Evolutionary conservation across 2,113 vertebrate species (phyloP), one percentile per base, ranked within the genome.

Genomic region (Choloepus hoffmanni): DNA sequence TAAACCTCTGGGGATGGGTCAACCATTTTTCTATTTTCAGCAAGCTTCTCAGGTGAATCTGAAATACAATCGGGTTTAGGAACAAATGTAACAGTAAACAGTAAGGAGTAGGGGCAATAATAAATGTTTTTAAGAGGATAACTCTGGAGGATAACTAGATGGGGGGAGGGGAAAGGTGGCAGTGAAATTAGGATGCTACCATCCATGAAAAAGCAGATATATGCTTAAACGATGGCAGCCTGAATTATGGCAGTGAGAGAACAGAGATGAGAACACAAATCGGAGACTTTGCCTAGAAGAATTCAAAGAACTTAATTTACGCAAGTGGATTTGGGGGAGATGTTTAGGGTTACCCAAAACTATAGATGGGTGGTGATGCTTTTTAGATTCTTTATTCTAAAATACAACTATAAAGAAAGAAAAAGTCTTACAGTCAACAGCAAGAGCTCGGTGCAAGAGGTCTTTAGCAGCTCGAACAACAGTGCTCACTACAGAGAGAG

Each of bases 391-490:
- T 58, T 58, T 58, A 21, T 58, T 58, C 55, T 58, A 58, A 88
- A 58, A 62, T 74, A 70, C 10, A 1, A 72, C 55, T n/a, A 55
- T 14, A 28, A 77, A 73, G 53, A 68, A 72, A 76, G 24, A 72
- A 50, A 50, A 76, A 92, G 92, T 77, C 99, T 99, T 98, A 99
- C 99, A 99, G 95, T 99, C 99, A 67, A 99, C 99, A 97, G 99
- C 99, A 97, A 99, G 99, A 73, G 99, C 99, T 96, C 99, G 98
- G 97, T 99, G 99, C 94, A 99, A 98, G 55, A 99, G 98, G 97
- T 99, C 99, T 97, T 99, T 99, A 43, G 99, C 99, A 40, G 99
- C 99, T 96, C 99, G 98, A 63, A 99, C 99, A 96, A 99, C 99
- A 81, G 99, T 99, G 45, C 99, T 99, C 89, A 99, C 99, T 2